Conservation (phyloP, 2,797 vertebrate species). For the Odontamblyopus rebecca region DNA sequence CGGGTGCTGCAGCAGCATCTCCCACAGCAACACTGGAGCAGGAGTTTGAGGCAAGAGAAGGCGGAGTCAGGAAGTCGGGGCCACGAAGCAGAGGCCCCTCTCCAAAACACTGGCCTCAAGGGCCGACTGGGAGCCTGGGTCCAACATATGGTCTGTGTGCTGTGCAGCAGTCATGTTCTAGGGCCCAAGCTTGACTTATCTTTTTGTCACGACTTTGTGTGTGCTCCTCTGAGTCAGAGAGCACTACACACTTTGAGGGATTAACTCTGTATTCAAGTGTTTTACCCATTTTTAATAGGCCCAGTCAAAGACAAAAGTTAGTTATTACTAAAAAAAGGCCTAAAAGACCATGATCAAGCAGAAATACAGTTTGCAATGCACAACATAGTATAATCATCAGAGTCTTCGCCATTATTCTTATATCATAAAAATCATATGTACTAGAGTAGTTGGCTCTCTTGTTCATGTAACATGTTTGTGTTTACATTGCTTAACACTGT, state of each 20-base stretch:
- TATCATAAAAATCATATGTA: neutral
- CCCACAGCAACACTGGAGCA: constrained; percentile 85
- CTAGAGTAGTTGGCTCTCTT: constrained; percentile 27
- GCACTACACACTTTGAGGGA: neutral
- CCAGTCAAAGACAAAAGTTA: too few relatives aligned
- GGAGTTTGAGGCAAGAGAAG: constrained; percentile 73
- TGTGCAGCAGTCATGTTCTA: constrained; percentile 41
- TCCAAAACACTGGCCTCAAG: constrained; percentile 80
- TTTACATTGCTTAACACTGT: constrained; percentile 41
- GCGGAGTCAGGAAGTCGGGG: constrained; percentile 83
- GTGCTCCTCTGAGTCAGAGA: constrained; percentile 1
- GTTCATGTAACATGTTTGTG: constrained; percentile 33
- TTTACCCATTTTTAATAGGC: neutral
- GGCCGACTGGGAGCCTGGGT: constrained; percentile 66
- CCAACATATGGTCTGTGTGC: constrained; percentile 66
- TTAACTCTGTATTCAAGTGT: neutral
- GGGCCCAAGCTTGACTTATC: constrained; percentile 23
- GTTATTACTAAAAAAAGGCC: neutral
- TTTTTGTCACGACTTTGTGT: constrained; percentile 5
- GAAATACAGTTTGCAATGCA: neutral
- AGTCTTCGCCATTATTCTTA: neutral
- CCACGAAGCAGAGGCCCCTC: constrained; percentile 76
- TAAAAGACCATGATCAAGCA: neutral
- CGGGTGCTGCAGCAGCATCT: constrained; percentile 83
- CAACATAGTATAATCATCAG: neutral